Base-by-base conservation (phyloP, 2,888 invertebrate genomes). In the Rhagonycha fulva region DNA sequence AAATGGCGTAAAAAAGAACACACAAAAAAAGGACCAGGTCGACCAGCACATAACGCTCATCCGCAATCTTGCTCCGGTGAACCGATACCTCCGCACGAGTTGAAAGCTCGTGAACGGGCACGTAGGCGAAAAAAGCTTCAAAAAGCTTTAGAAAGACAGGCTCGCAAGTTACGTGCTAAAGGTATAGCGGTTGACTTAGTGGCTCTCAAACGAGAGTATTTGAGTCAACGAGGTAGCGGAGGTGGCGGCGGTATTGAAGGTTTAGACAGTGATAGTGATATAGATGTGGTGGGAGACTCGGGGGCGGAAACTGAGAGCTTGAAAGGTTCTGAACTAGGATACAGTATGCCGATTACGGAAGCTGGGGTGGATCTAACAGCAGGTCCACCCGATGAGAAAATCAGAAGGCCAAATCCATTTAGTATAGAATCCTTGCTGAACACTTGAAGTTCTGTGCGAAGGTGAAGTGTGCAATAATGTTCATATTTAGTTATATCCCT, bases 1-100 rank as follows among this genome's bases (percentile, higher is more conserved):
- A 99, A 99, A 88, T 99, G 99, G 97, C 92, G 99, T 79, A 99
- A 99, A 91, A 97, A 98, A 89, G 99, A 99, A 88, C 98, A 99
- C 89, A 98, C 98, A 76, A 97, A 98, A 89, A 99, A 98, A 88
- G 98, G 98, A 14, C 98, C 98, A 0, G 98, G 99, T 0, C 93
- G 99, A 88, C 98, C 98, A 63, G 98, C 98, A 7, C 98, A 98
- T 90, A 98, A 98, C 89, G 98, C 98, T 5, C 98, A 98, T 87
- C 98, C 98, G 0, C 98, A 98, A 87, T 97, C 98, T 72, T 98
- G 98, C 89, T 96, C 96, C 81, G 98, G 98, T 9, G 98, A 98
- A 85, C 98, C 98, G 14, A 98, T 98, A 85, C 97, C 98, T 30
- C 96, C 96, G 11, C 97, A 94, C 84, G 96, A 96, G 88, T 90